phyloP scores from a whole-genome alignment of 2,888 invertebrate species.

The Electrophaes corylata region DNA sequence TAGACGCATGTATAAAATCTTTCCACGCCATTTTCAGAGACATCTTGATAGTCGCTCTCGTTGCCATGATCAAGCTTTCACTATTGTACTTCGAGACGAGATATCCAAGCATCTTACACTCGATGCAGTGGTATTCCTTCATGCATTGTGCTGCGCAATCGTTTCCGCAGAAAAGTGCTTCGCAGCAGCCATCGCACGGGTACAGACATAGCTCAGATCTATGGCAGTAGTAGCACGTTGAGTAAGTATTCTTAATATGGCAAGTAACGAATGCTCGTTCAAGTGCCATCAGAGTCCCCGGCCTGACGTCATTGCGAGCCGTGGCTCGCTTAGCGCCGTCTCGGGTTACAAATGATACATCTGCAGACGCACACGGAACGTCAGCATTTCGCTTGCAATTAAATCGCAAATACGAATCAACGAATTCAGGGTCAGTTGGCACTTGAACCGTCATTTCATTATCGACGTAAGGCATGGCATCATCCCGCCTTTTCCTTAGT shows the following conservation, averaged over 20 bases:
- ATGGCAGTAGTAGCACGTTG: slow-evolving; percentile 17
- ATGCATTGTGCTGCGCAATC: background rate
- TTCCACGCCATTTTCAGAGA: slow-evolving; percentile 18
- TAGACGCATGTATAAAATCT: slow-evolving; percentile 8
- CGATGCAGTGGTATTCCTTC: slow-evolving; percentile 21
- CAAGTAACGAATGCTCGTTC: slow-evolving; percentile 14
- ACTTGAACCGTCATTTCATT: background rate
- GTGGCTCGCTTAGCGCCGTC: slow-evolving; percentile 3
- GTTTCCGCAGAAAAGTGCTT: slow-evolving; percentile 13
- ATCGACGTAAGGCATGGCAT: background rate
- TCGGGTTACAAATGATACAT: slow-evolving; percentile 7
- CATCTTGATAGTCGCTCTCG: slow-evolving; percentile 17
- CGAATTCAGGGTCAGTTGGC: background rate
- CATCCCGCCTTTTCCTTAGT: slow-evolving; percentile 1
- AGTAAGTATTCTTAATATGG: background rate
- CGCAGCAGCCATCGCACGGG: slow-evolving; percentile 15
- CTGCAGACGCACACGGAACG: slow-evolving; percentile 22
- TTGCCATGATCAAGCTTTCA: background rate
- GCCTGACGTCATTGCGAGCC: slow-evolving; percentile 4
- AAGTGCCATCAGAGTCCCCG: slow-evolving; percentile 10
- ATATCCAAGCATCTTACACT: slow-evolving; percentile 6
- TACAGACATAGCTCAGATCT: background rate
- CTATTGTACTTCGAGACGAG: background rate
- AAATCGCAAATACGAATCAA: background rate
- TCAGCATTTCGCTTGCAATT: slow-evolving; percentile 11